phyloP scores from a whole-genome alignment of 2,113 vertebrate species.

The Shinisaurus crocodilurus region DNA sequence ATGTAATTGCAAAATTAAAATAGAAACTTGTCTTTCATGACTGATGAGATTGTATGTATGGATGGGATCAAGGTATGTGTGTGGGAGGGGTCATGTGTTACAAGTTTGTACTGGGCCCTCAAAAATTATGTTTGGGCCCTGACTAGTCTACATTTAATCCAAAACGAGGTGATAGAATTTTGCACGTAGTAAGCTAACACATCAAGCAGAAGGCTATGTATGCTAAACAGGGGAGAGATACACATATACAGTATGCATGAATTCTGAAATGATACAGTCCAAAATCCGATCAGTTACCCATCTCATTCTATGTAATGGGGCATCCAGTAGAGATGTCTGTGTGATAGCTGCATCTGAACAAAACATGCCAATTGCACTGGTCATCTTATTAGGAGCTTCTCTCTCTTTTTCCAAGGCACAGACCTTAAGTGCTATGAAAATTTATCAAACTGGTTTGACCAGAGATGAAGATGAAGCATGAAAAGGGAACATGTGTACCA shows the following conservation, averaged over 20 bases:
- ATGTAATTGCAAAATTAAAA: background rate
- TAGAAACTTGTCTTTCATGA: background rate
- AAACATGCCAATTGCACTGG: background rate
- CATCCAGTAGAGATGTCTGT: no score
- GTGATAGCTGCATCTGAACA: background rate
- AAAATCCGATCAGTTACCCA: background rate
- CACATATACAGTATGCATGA: no score
- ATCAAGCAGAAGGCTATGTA: no score
- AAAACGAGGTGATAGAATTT: background rate
- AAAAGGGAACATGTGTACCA: background rate
- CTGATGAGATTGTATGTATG: background rate
- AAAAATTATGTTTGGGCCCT: background rate
- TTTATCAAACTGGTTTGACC: slow-evolving; percentile 27
- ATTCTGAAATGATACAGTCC: background rate
- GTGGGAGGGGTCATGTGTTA: background rate
- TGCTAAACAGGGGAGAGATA: no score
- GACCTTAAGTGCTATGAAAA: background rate
- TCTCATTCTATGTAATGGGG: no score
- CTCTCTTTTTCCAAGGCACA: background rate
- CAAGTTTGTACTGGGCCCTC: background rate
- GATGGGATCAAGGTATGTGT: background rate
- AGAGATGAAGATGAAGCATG: slow-evolving; percentile 2
- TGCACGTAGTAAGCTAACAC: background rate
- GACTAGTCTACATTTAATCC: background rate
- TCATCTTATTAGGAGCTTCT: background rate